Conservation (phyloP, 2,113 vertebrate genomes). For the Nesoenas mayeri region DNA sequence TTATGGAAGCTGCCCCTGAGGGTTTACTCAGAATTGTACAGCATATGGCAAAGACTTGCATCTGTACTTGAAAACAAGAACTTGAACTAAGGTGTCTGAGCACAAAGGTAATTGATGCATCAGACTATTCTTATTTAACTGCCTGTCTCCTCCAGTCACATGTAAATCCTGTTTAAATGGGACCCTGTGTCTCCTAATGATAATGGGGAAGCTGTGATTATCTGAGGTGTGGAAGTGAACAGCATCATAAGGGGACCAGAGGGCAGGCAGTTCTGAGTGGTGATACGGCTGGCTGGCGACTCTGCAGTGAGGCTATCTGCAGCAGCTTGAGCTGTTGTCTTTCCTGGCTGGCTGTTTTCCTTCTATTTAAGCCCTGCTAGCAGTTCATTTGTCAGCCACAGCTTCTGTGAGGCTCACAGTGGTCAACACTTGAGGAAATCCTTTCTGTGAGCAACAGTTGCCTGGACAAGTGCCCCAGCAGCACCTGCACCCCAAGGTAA, state of each 20-base stretch:
- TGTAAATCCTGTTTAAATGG: slow-evolving; percentile 4
- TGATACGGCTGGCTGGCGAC: background rate
- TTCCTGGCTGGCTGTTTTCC: background rate
- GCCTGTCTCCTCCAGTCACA: background rate
- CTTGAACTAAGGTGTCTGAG: background rate
- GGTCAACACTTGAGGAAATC: background rate
- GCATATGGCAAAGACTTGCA: background rate
- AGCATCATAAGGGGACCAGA: slow-evolving; percentile 16
- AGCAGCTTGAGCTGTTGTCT: slow-evolving; percentile 18
- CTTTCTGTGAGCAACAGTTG: background rate
- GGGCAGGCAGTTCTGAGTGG: slow-evolving; percentile 18
- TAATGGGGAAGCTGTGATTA: slow-evolving; percentile 9
- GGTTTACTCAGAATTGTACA: background rate
- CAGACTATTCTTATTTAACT: background rate
- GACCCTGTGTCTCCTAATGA: background rate
- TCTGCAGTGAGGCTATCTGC: slow-evolving; percentile 20
- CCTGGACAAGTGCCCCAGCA: background rate
- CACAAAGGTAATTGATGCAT: background rate
- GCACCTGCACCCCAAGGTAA: background rate
- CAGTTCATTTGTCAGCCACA: background rate
- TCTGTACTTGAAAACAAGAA: background rate
- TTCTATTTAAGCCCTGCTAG: background rate
- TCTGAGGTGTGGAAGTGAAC: slow-evolving; percentile 15
- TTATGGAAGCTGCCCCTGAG: background rate
- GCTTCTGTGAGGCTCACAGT: background rate